A percentile compares a stretch with the other conserved stretches of the same genome.
phyloP scores from a whole-genome alignment of 2,113 vertebrate species.

The Tychaedon coryphoeus region DNA sequence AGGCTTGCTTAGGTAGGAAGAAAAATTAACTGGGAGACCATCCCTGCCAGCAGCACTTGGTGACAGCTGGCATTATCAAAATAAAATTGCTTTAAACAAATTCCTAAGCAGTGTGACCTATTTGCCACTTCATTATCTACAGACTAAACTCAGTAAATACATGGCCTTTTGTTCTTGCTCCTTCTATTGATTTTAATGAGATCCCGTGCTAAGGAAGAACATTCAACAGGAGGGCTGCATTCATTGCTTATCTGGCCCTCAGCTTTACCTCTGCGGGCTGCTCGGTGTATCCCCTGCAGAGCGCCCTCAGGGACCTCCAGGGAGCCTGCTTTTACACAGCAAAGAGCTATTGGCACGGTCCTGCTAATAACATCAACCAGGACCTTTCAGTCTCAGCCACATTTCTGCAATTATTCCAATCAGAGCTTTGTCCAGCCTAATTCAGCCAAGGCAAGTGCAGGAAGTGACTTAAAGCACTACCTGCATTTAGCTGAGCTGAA shows the following conservation, averaged over 20 bases:
- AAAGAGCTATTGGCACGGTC: background rate
- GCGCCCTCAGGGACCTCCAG: background rate
- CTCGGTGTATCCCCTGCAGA: accelerated
- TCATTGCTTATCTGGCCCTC: background rate
- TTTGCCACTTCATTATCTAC: background rate
- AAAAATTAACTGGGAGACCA: background rate
- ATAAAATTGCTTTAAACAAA: background rate
- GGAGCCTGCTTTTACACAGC: background rate
- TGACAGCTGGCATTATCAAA: background rate
- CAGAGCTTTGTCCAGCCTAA: background rate
- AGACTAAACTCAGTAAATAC: background rate
- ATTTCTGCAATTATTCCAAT: background rate
- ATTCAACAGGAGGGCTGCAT: background rate
- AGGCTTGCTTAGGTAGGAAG: background rate
- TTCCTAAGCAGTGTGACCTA: background rate
- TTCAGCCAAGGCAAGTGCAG: background rate
- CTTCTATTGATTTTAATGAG: background rate
- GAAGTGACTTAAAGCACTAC: background rate
- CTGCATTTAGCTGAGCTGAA: background rate
- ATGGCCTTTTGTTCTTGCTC: background rate
- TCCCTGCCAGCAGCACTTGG: background rate
- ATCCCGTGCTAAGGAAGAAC: background rate
- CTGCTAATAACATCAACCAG: background rate
- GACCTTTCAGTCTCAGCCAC: background rate
- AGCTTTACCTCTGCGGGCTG: background rate